Base-by-base conservation (phyloP, 2,888 invertebrate genomes). In the Tuta absoluta region DNA sequence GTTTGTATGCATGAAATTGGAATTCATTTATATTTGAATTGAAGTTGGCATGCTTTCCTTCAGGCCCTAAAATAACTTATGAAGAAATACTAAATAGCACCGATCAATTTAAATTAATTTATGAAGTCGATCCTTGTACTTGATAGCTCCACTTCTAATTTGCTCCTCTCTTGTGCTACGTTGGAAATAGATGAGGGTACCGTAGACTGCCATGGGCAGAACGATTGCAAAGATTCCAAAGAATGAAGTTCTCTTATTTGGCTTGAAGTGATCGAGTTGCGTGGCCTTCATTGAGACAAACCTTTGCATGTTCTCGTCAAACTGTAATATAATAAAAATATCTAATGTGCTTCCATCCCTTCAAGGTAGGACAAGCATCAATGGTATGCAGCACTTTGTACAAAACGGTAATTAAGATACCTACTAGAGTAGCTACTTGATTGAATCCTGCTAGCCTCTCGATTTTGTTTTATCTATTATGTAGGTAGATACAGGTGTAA, bases 271-370 rank as follows among this genome's bases (percentile, higher is more conserved):
- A 0, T 95, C 94, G 68, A 91, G 93, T 62, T 93, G 86, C 8
- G 93, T 93, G 0, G 93, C 93, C 81, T 93, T 93, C 94, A 96
- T 93, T 0, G 97, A 93, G 78, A 94, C 89, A 78, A 93, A 96
- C 63, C 96, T 93, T 75, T 95, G 94, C 2, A 97, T 71, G 11
- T 94, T 95, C n/a, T 95, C 87, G 84, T 98, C 98, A 81, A 97
- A 95, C 98, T 98, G 86, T 71, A 93, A 93, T n/a, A 28, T 1
- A 56, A 56, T 21, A 28, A 51, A 51, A 19, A 21, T 21, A 3
- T 3, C 5, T 14, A 12, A 33, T 33, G 33, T 1, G 12, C 10
- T 11, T 38, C 12, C 38, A 38, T 38, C 38, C 38, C 38, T 8
- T 12, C 38, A 38, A 38, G 28, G 28, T 28, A 5, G 28, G 28